phyloP scores from a whole-genome alignment of 1,140 invertebrate species.

The Sitophilus oryzae region DNA sequence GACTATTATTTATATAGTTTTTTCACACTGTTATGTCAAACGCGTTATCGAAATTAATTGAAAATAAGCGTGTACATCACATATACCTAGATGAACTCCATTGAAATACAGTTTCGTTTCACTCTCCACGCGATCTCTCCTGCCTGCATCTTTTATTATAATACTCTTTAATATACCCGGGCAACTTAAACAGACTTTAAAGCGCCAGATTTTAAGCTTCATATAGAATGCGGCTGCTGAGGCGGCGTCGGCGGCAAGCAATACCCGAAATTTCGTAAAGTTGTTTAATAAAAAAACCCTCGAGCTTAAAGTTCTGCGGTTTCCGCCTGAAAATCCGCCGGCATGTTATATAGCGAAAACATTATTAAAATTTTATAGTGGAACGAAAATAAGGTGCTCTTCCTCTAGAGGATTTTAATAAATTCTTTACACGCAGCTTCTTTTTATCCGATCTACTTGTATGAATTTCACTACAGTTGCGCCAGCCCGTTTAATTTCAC shows the following conservation, averaged over 20 bases:
- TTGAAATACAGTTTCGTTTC: background rate
- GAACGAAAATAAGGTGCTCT: slow-evolving; percentile 21
- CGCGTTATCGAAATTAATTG: background rate
- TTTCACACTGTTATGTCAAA: too few relatives aligned
- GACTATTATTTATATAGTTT: too few relatives aligned
- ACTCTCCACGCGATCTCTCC: background rate
- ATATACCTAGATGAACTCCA: background rate
- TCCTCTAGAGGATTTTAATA: slow-evolving; percentile 14
- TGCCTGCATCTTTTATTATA: background rate
- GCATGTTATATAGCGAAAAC: slow-evolving; percentile 22
- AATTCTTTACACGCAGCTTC: slow-evolving; percentile 8
- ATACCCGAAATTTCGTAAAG: slow-evolving; percentile 14
- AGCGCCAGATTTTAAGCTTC: slow-evolving; percentile 3
- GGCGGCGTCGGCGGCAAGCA: background rate
- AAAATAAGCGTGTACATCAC: background rate
- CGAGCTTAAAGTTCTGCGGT: background rate
- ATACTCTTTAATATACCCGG: background rate
- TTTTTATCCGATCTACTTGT: background rate
- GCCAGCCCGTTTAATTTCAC: background rate
- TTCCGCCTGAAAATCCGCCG: slow-evolving; percentile 9
- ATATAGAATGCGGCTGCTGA: slow-evolving; percentile 13
- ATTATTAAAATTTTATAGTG: slow-evolving; percentile 25
- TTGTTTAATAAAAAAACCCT: slow-evolving; percentile 1
- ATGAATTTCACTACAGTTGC: background rate
- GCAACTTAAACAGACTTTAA: background rate